Base-by-base conservation (phyloP, 2,797 vertebrate species). In the Orestias chungarensis region DNA sequence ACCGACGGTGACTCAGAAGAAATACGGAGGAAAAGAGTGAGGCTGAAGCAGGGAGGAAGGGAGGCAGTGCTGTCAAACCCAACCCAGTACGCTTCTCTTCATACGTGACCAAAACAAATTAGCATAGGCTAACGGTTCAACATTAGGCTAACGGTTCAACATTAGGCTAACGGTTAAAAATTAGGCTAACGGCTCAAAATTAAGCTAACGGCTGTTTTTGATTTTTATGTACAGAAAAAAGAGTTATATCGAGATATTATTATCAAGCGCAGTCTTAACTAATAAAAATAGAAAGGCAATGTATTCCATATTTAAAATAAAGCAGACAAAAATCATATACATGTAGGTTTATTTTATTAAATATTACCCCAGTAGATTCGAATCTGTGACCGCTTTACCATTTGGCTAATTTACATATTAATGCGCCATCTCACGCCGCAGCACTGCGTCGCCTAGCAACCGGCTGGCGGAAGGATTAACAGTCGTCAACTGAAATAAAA, bases 381-480 rank as follows among this genome's bases (percentile, higher is more conserved):
- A 74, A 74, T 10, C 35, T 46, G 25, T 10, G 67, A 68, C 79
- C 75, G 71, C 64, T 14, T 66, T 40, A 46, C 67, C 84, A 71
- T 11, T 71, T 74, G 52, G 43, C 67, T 74, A 25, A 83, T 83
- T 87, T 82, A 73, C 76, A 87, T 82, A 84, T 89, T 76, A 79
- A 88, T 87, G 40, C 83, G 75, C 86, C 27, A 20, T 2, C 23
- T 66, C 64, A 38, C 47, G 10, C n/a, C 8, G 12, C 52, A 10
- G 12, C 52, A 10, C 17, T 0, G 6, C n/a, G 88, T 87, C 55
- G 61, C 88, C 40, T 84, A 80, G 88, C 82, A 82, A 88, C 88
- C 75, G 65, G 49, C 27, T 6, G 62, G 70, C 75, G 70, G 78
- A 74, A 3, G 33, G 17, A 73, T 50, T 67, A 33, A 35, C 11